These are phyloP conservation scores for Ricordea florida DNA, from an alignment of 92 coral and sea anemone species.

Conservation along the genomic window DNA sequence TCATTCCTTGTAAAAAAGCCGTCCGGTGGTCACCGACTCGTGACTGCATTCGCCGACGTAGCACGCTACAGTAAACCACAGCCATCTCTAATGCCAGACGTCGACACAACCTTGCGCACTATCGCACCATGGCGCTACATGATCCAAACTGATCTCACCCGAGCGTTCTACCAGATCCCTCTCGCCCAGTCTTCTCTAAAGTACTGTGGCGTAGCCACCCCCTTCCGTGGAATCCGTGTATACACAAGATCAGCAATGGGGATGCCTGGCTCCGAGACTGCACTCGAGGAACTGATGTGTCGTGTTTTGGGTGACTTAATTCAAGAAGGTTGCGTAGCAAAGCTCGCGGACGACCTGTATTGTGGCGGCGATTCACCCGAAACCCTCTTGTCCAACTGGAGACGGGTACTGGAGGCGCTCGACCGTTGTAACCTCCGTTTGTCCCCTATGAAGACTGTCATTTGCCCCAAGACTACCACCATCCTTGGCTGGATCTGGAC, in stretches of 20 bases:
- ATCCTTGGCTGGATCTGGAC: conserved; percentile 67
- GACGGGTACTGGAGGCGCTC: conserved; percentile 39
- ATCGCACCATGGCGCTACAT: conserved; percentile 50
- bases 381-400: conserved; percentile 37
- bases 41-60: conserved; percentile 35
- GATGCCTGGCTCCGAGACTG: conserved; percentile 53
- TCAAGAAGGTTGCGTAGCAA: conserved; percentile 52
- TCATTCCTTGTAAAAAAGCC: conserved; percentile 48
- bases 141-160: conserved; percentile 30
- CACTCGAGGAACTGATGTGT: conserved; percentile 57
- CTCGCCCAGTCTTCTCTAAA: conserved; percentile 26
- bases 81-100: conserved; percentile 28
- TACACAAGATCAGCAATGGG: conserved; percentile 59
- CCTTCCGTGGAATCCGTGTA: conserved; percentile 52
- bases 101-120: conserved; percentile 47
- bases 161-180: conserved; percentile 45
- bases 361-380: conserved; percentile 47
- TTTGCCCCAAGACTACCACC: conserved; percentile 47
- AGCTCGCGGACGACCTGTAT: conserved; percentile 67
- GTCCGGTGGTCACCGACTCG: conserved; percentile 37
- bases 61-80: conserved; percentile 35
- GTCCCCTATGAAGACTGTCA: conserved; percentile 53
- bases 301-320: conserved; percentile 37
- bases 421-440: conserved; percentile 52
- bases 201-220: conserved; percentile 60